These are phyloP conservation scores for Apamea crenata DNA, from an alignment of 2,888 invertebrate species.

Conservation along the genomic window DNA sequence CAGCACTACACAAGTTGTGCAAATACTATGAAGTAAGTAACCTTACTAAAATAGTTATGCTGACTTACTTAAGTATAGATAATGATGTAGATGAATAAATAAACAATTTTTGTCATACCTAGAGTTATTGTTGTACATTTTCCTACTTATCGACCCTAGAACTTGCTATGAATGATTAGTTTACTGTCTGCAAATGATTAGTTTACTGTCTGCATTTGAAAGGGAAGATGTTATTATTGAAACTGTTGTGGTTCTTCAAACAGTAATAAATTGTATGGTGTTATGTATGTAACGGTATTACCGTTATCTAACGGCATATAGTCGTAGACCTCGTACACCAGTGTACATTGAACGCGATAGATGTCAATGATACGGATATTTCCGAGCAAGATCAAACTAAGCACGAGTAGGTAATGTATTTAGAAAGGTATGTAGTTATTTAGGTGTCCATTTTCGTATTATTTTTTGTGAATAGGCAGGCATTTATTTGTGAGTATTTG, in stretches of 20 bases:
- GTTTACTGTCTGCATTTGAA: slow-evolving; percentile 4
- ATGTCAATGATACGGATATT: slow-evolving; percentile 47
- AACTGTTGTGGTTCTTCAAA: slow-evolving; percentile 15
- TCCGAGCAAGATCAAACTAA: slow-evolving; percentile 51
- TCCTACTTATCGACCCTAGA: slow-evolving; percentile 59
- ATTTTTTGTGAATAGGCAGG: slow-evolving; percentile 51
- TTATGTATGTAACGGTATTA: slow-evolving; percentile 26
- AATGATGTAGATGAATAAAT: slow-evolving; percentile 55
- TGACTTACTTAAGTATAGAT: slow-evolving; percentile 55
- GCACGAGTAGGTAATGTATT: slow-evolving; percentile 57
- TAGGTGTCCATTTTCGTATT: slow-evolving; percentile 46
- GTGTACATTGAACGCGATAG: slow-evolving; percentile 44
- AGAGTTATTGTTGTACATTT: slow-evolving; percentile 56
- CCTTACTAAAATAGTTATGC: slow-evolving; percentile 56
- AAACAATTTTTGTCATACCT: slow-evolving; percentile 42
- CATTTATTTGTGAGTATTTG: slow-evolving; percentile 50
- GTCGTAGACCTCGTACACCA: slow-evolving; percentile 35
- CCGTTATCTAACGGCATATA: slow-evolving; percentile 40
- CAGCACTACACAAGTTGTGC: slow-evolving; percentile 54
- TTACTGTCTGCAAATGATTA: slow-evolving; percentile 4
- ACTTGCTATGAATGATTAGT: slow-evolving; percentile 16
- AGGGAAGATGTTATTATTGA: slow-evolving; percentile 13
- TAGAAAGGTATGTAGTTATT: slow-evolving; percentile 62
- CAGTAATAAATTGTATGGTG: slow-evolving; percentile 22
- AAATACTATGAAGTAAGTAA: slow-evolving; percentile 53